phyloP scores from a whole-genome alignment of 2,113 vertebrate genomes.

The Trematomus loennbergii region DNA sequence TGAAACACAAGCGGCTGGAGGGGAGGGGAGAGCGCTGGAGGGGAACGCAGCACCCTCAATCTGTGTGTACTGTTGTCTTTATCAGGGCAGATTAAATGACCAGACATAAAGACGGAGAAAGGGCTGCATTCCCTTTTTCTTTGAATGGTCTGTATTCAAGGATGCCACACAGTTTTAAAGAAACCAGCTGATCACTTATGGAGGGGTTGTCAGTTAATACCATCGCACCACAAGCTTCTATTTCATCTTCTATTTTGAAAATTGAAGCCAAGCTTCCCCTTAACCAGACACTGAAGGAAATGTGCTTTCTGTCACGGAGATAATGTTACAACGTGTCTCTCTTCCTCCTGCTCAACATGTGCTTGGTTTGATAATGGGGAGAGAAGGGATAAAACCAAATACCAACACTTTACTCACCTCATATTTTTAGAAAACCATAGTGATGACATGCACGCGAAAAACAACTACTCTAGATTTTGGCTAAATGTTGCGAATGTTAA shows the following conservation, averaged over 20 bases:
- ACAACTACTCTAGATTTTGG: background rate
- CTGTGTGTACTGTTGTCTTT: conserved; percentile 54
- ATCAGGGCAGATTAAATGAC: conserved; percentile 61
- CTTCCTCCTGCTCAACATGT: no score
- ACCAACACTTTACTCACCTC: background rate
- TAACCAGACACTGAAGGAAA: no score
- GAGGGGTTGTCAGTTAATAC: no score
- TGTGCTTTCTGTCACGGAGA: no score
- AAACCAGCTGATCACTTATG: no score
- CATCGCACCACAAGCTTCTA: no score
- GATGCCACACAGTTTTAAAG: background rate
- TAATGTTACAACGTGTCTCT: no score
- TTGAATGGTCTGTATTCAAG: conserved; percentile 3
- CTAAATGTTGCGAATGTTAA: background rate
- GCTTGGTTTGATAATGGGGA: no score
- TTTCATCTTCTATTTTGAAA: no score
- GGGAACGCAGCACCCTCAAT: conserved; percentile 54
- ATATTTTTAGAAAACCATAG: background rate
- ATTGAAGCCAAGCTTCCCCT: no score
- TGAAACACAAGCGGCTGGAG: conserved; percentile 72
- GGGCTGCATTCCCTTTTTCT: conserved; percentile 9
- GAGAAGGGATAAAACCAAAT: background rate
- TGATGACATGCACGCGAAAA: background rate
- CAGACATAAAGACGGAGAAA: conserved; percentile 45
- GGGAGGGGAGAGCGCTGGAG: conserved; percentile 49